Evolutionary conservation across 2,888 invertebrate species (phyloP), one percentile per base, ranked within the genome.

Genomic region (Taenaris catops): DNA sequence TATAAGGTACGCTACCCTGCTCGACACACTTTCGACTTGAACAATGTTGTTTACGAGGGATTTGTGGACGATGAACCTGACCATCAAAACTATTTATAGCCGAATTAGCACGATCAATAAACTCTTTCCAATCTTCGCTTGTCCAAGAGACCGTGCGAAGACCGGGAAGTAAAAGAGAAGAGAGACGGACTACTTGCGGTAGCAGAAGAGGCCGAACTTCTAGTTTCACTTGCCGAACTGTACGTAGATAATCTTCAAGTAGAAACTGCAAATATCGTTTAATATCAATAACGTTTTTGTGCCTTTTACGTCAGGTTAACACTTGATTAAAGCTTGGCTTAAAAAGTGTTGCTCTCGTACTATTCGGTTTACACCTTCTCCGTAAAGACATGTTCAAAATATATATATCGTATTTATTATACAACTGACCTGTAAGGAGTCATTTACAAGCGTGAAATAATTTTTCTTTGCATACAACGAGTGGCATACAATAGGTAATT

Each of bases 201-300:
- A 96, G 87, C 63, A 98, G 92, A 29, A 98, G 83, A 9, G 96
- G 95, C n/a, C 97, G 90, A 7, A 97, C 95, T 78, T 97, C 97
- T 24, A 93, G 76, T 60, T 96, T 95, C 0, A 96, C 95, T 14
- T 91, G 89, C 33, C 90, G 89, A 0, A 94, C 92, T 1, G 92
- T 92, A 25, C 87, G 80, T 16, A 93, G 76, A 55, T 94, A 94
- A 66, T 94, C 92, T 61, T 94, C 92, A 37, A 96, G 88, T 23
- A 96, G 88, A 62, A 94, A 91, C 92, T 95, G 75, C 17, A 66
- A 65, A 34, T n/a, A n/a, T n/a, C n/a, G n/a, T n/a, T n/a, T n/a
- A n/a, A n/a, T n/a, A n/a, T n/a, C n/a, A n/a, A n/a, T n/a, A n/a
- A n/a, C n/a, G n/a, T n/a, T n/a, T n/a, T n/a, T n/a, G n/a, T n/a